Percentiles rank a stretch among this genome's conserved stretches.
phyloP scores from a whole-genome alignment of 2,888 invertebrate genomes.

The Calliphora vomitoria region DNA sequence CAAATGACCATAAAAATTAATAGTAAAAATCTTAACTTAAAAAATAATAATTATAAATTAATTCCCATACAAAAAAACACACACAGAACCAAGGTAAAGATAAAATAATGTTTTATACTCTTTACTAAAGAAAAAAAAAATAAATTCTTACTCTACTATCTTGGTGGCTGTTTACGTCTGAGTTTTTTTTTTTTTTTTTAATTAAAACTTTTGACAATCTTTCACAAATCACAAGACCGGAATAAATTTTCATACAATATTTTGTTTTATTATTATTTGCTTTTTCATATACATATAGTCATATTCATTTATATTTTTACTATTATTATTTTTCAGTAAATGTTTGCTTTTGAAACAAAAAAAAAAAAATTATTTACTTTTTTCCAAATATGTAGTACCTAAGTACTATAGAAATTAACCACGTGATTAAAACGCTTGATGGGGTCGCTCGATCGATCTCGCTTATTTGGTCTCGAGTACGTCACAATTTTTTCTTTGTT shows the following conservation, averaged over 20 bases:
- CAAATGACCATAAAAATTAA: background rate
- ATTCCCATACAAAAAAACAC: too few relatives aligned
- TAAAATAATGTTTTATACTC: constrained; percentile 12
- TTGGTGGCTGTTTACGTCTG: background rate
- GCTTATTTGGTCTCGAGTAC: background rate
- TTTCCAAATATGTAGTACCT: background rate
- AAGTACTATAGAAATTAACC: background rate
- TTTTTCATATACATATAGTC: background rate
- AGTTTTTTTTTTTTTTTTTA: constrained; percentile 8
- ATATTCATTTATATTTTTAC: background rate
- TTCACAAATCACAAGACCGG: constrained; percentile 14
- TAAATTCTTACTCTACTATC: background rate
- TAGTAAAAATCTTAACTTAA: constrained; percentile 23
- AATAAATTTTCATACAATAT: background rate
- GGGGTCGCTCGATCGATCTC: background rate
- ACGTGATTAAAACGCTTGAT: background rate
- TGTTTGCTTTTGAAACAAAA: constrained; percentile 8
- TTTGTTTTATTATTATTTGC: background rate
- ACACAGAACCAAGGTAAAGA: background rate
- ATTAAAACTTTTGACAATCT: constrained; percentile 7
- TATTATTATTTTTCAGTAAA: background rate
- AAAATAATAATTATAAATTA: constrained; percentile 32
- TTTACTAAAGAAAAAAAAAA: background rate
- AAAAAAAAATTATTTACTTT: background rate
- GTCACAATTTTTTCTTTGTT: background rate